phyloP scores from a whole-genome alignment of 1,140 invertebrate species.

The Ceratina calcarata region DNA sequence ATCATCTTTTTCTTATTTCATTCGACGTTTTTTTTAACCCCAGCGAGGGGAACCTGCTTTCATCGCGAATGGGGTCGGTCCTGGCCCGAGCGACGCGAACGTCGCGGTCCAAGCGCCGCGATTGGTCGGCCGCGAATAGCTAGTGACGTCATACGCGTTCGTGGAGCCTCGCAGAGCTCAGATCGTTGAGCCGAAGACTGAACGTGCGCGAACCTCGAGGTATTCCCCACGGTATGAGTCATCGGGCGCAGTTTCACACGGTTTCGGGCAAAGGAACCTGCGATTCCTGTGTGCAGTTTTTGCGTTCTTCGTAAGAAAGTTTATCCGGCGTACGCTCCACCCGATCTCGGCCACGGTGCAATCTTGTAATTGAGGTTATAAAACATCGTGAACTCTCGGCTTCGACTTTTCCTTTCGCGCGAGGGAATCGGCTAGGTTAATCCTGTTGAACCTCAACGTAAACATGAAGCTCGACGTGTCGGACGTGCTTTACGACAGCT shows the following conservation, averaged over 20 bases:
- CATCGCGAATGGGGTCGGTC: background rate
- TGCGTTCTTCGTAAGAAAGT: slow-evolving; percentile 42
- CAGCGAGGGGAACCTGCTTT: background rate
- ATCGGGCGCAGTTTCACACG: slow-evolving; percentile 70
- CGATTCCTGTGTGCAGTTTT: slow-evolving; percentile 43
- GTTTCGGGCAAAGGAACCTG: slow-evolving; percentile 64
- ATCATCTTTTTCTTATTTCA: background rate
- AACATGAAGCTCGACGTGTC: slow-evolving; percentile 76
- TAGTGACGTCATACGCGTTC: slow-evolving; percentile 59
- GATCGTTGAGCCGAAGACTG: slow-evolving; percentile 54
- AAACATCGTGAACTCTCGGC: background rate
- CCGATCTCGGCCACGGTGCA: background rate
- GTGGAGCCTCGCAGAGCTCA: slow-evolving; percentile 39
- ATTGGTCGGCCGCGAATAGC: slow-evolving; percentile 62
- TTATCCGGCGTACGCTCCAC: background rate
- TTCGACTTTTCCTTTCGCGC: slow-evolving; percentile 19
- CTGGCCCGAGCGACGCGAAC: slow-evolving; percentile 35
- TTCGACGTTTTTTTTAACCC: background rate
- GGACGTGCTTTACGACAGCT: slow-evolving; percentile 75
- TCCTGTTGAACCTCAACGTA: slow-evolving; percentile 13
- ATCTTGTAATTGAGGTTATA: slow-evolving; percentile 43
- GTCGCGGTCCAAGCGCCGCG: background rate
- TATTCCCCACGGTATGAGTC: slow-evolving; percentile 78
- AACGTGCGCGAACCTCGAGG: slow-evolving; percentile 65
- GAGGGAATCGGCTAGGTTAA: background rate